phyloP scores from a whole-genome alignment of 2,888 invertebrate species.

The Sabellastarte sp. region DNA sequence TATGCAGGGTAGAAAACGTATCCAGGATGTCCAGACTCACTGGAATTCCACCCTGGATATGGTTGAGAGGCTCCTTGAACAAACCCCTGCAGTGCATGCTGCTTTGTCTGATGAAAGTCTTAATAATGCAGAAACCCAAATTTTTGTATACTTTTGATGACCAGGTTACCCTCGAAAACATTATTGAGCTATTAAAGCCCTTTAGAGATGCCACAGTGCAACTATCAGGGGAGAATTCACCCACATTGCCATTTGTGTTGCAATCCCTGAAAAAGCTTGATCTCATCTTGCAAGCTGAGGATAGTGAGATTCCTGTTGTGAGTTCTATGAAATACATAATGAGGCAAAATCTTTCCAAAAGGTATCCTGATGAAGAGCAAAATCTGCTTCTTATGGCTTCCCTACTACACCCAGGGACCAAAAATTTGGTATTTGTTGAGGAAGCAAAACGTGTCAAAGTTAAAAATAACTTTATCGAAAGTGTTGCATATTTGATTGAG shows the following conservation, averaged over 20 bases:
- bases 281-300: too few species aligned
- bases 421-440: too few species aligned
- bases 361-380: too few species aligned
- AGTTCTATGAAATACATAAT: too few species aligned
- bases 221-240: background rate
- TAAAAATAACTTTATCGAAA: too few species aligned
- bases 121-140: too few species aligned
- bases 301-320: too few species aligned
- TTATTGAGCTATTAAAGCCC: background rate
- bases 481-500: too few species aligned
- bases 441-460: too few species aligned
- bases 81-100: background rate
- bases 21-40: background rate
- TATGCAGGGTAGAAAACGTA: background rate
- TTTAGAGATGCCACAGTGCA: background rate
- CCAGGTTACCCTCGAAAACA: background rate
- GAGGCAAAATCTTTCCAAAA: too few species aligned
- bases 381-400: too few species aligned
- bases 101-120: background rate
- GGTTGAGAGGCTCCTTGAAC: background rate
- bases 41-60: slow-evolving; percentile 1
- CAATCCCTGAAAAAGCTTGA: background rate
- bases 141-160: background rate
- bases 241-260: background rate
- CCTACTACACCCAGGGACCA: too few species aligned